Conservation (phyloP, 2,797 vertebrate species). For the Ispidina picta region DNA sequence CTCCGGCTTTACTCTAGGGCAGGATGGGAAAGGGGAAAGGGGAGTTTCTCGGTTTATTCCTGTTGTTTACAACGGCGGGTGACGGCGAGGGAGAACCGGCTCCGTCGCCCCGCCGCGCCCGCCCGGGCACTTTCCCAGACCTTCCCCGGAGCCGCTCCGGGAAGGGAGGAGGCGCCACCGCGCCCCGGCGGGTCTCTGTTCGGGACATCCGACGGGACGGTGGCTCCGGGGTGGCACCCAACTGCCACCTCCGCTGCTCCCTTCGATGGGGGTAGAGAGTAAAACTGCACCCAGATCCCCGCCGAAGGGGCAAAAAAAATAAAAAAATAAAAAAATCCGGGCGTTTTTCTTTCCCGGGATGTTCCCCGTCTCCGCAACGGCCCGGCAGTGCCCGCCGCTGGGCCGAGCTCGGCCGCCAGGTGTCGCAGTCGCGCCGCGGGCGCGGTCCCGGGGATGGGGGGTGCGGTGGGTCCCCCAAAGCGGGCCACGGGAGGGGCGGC, state of each 20-base stretch:
- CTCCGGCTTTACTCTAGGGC: not conserved
- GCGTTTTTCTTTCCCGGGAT: accelerated
- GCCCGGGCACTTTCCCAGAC: slow-evolving; percentile 15
- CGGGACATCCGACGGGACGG: not conserved
- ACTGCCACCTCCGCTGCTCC: not conserved
- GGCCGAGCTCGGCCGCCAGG: not conserved
- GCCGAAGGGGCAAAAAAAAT: accelerated
- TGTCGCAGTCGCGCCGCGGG: not conserved
- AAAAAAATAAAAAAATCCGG: too few relatives aligned
- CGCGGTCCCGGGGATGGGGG: not conserved
- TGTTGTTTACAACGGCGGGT: slow-evolving; percentile 24
- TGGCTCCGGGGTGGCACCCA: accelerated
- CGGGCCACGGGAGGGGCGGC: too few relatives aligned
- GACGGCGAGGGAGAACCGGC: not conserved
- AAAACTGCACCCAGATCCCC: not conserved
- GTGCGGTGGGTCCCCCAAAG: too few relatives aligned
- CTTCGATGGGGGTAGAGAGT: accelerated
- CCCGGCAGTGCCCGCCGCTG: not conserved
- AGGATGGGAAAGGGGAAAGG: slow-evolving; percentile 64
- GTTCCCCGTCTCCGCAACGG: accelerated
- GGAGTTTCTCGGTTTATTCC: slow-evolving; percentile 53
- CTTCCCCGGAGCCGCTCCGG: not conserved
- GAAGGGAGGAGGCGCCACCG: not conserved
- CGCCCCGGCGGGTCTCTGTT: not conserved
- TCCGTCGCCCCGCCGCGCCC: not conserved